Evolutionary conservation across 1,140 invertebrate genomes (phyloP), one percentile per base, ranked within the genome.

Genomic region (Magallana ariakensis): DNA sequence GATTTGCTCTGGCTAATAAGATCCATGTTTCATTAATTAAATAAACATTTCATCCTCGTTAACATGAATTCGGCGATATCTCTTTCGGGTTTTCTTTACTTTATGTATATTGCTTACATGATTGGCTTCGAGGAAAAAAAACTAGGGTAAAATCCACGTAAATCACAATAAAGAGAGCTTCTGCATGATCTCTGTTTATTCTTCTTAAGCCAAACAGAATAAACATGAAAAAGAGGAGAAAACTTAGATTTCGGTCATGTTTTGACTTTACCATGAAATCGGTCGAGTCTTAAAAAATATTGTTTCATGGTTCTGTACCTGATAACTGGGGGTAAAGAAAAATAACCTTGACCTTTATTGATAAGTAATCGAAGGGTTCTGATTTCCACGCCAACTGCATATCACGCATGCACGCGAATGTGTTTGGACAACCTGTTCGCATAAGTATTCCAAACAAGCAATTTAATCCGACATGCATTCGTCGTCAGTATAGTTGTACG

Each of bases 11-110:
- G 33, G 33, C n/a, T 70, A 70, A 70, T 26, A 70, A 22, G 66
- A 26, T 70, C 22, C 66, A 70, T 70, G 66, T 70, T 70, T 22
- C 19, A 70, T 70, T 70, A 22, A 70, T 70, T 70, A 70, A 70
- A 70, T 70, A 70, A 70, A 26, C 66, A 70, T 70, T 70, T 70
- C 22, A 70, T 70, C 66, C 66, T 70, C 22, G 66, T 70, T 70
- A 70, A 11, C 66, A 70, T 26, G 8, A 22, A 26, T 26, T 70
- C 1, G 8, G 66, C n/a, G 19, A 70, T 19, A 70, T 70, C n/a
- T 26, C 66, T 8, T 70, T 70, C 33, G 33, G 33, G 33, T 46
- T 46, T 46, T 70, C 5, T 70, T 33, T 70, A 26, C 19, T 70
- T 22, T 26, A 70, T 22, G n/a, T 70, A 46, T 46, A 26, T 22